Percentiles rank a stretch among this genome's conserved stretches.
Conservation (phyloP, 2,113 vertebrate species). For the Phaethon lepturus region DNA sequence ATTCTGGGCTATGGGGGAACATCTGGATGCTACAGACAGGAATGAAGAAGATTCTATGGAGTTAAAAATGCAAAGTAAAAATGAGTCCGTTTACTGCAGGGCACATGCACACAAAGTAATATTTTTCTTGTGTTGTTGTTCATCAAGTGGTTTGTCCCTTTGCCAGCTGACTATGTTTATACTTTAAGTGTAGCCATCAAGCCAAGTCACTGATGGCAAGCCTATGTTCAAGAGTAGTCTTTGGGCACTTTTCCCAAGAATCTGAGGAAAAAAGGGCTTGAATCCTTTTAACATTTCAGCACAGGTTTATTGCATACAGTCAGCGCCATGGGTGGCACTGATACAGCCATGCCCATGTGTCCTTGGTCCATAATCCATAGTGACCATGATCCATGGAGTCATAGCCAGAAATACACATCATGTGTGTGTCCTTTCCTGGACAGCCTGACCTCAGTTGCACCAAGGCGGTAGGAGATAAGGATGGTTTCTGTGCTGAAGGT, state of each 20-base stretch:
- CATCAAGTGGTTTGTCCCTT: not conserved
- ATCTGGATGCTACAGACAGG: not conserved
- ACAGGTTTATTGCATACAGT: not conserved
- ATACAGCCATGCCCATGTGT: rapidly evolving
- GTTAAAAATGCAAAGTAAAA: not conserved
- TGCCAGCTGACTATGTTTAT: not conserved
- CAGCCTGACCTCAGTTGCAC: not conserved
- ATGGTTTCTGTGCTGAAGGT: not conserved
- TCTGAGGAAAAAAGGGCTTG: rapidly evolving
- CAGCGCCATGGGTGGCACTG: not conserved
- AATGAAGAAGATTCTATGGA: not conserved
- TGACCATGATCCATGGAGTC: not conserved
- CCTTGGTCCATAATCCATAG: not conserved
- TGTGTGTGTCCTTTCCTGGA: not conserved
- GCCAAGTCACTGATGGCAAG: not conserved
- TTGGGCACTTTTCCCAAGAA: not conserved
- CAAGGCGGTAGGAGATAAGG: rapidly evolving
- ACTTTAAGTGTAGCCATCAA: not conserved
- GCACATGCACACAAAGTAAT: not conserved
- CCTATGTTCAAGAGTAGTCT: not conserved
- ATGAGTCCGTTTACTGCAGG: not conserved
- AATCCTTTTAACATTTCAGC: not conserved
- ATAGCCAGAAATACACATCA: rapidly evolving
- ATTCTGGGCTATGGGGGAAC: not conserved
- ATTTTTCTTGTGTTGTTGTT: not conserved